phyloP scores from a whole-genome alignment of 2,888 invertebrate genomes.

The Carcina quercana region DNA sequence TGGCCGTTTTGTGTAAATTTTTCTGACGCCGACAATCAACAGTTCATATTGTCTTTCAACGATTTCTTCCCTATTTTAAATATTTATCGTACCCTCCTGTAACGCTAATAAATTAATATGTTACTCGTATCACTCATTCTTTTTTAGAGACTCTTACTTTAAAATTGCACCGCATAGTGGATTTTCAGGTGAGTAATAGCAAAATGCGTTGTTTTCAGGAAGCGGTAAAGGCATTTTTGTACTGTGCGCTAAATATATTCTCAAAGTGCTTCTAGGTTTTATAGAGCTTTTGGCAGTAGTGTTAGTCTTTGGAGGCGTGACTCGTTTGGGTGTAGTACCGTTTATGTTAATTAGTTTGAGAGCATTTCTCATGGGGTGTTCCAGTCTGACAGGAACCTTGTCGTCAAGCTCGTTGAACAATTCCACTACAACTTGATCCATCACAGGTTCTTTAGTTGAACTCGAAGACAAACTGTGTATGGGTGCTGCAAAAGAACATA shows the following conservation, averaged over 20 bases:
- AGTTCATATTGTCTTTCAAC: too few relatives aligned
- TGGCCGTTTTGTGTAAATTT: too few relatives aligned
- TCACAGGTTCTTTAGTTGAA: conserved; percentile 10
- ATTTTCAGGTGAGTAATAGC: conserved; percentile 8
- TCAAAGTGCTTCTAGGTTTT: conserved; percentile 2
- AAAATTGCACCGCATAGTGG: conserved; percentile 3
- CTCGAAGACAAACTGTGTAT: too few relatives aligned
- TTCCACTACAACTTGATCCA: conserved; percentile 24
- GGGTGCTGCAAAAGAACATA: too few relatives aligned
- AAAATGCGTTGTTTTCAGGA: conserved; percentile 10
- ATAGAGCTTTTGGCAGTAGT: neutral
- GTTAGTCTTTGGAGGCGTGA: too few relatives aligned
- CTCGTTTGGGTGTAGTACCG: too few relatives aligned
- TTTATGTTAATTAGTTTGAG: too few relatives aligned
- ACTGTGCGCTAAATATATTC: conserved; percentile 7
- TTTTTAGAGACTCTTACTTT: neutral
- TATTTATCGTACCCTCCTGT: too few relatives aligned
- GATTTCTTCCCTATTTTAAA: too few relatives aligned
- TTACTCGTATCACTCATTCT: too few relatives aligned
- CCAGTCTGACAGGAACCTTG: neutral
- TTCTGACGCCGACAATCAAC: too few relatives aligned
- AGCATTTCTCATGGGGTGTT: neutral
- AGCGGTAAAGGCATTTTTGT: conserved; percentile 3
- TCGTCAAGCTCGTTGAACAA: conserved; percentile 22
- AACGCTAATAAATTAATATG: too few relatives aligned